Base-by-base conservation (phyloP, 2,888 invertebrate genomes). In the Agonum fuliginosum region DNA sequence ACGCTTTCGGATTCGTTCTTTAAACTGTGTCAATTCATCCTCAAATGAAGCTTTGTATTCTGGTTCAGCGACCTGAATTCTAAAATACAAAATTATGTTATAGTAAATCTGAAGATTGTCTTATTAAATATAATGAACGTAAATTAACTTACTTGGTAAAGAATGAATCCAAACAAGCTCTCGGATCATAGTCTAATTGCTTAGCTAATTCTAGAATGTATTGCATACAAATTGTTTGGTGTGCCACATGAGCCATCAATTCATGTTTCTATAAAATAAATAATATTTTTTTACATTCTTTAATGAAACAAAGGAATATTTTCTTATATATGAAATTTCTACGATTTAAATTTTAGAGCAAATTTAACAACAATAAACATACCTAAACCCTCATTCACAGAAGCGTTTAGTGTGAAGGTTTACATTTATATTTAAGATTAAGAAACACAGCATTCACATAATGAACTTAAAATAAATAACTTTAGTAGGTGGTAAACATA, bases 151-250 rank as follows among this genome's bases (percentile, higher is more conserved):
- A 76, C 76, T 87, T 93, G 3, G 92, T 89, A 85, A 97, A 98
- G 89, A 98, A 98, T 6, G 97, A 94, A 73, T 92, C 90, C 14
- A 98, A 92, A 87, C 97, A 98, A 10, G 94, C 93, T 80, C 97
- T 90, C 0, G 98, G 98, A 88, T 98, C 97, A 8, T 95, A 91
- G 84, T 97, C 95, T 79, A 98, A 87, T 83, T 97, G 96, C 84
- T 96, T 98, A 0, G 98, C 95, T 73, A 99, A 88, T 87, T 99
- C 99, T 82, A 99, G 88, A 80, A 99, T 96, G 86, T 98, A 99
- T 88, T 99, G 99, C 95, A 99, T 97, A 82, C 98, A 97, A 84
- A 99, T 98, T 75, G 96, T 96, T 87, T 99, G 99, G 87, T 99
- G 98, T 0, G 99, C 96, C 0, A 99, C 97, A 85, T 98, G 98